Evolutionary conservation across 2,113 vertebrate species (phyloP), one percentile per base, ranked within the genome.

Genomic region (Picathartes gymnocephalus): DNA sequence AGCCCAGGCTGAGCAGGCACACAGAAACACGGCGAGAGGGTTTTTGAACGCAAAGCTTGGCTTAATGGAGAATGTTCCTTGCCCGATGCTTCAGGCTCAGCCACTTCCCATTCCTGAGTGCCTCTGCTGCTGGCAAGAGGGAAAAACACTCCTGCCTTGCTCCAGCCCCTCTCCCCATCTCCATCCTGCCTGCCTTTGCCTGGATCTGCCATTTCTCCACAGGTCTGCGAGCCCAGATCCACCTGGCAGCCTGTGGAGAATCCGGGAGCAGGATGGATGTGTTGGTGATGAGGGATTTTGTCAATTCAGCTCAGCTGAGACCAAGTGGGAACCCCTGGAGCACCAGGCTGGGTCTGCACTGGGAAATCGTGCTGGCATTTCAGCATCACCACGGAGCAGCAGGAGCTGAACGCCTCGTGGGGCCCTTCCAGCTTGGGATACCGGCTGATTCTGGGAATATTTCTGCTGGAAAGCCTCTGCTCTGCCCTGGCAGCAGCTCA

Each of bases 31-130:
- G 14, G 53, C 82, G 66, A 88, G 61, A 83, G 71, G 53, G 48
- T 88, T 91, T 96, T 88, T 90, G 93, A 93, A 35, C 92, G 94
- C 92, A 90, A 90, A 95, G 79, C 54, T 7, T 19, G 86, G 79
- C 93, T 93, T 95, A 94, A 96, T 95, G 94, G 94, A 93, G 71
- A 90, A 73, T 77, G 95, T 77, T 95, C 93, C 74, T 53, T n/a
- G 64, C 64, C 7, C 0, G 74, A 42, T n/a, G 88, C 90, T 93
- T 40, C 82, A 70, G 70, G 31, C 37, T 70, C 57, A 77, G 77
- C 74, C 19, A 1, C 73, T 71, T 89, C 79, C n/a, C 71, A 4
- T 44, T 2, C 44, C 82, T 1, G 21, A 66, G 77, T 83, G 68
- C 51, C 57, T 92, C 42, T 74, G 56, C 69, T 4, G 0, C 60